phyloP scores from a whole-genome alignment of 2,888 invertebrate genomes.

The Sarcophaga caerulescens region DNA sequence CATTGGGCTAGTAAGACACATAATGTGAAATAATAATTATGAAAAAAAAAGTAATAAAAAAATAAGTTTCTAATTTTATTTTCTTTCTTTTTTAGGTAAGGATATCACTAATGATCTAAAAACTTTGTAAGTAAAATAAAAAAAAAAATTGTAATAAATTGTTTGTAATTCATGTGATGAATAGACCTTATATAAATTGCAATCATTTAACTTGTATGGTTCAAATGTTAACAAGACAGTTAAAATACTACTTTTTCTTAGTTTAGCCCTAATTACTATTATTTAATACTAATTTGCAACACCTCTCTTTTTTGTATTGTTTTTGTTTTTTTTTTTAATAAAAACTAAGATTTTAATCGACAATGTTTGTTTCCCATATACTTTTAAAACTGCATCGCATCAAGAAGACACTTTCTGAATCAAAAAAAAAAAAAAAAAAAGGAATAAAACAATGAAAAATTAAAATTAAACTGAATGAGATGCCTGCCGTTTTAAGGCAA shows the following conservation, averaged over 20 bases:
- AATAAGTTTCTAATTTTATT: background rate
- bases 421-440: background rate
- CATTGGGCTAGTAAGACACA: too few species aligned
- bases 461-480: background rate
- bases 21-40: too few species aligned
- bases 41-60: background rate
- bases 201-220: background rate
- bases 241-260: slow-evolving; percentile 21
- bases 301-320: slow-evolving; percentile 6
- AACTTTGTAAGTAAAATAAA: background rate
- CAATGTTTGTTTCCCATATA: slow-evolving; percentile 36
- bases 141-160: slow-evolving; percentile 9
- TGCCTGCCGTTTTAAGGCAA: slow-evolving; percentile 19
- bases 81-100: slow-evolving; percentile 16
- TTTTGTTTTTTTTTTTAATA: background rate
- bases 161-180: background rate
- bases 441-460: background rate
- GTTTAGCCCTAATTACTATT: slow-evolving; percentile 32
- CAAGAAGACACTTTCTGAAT: background rate
- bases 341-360: slow-evolving; percentile 35
- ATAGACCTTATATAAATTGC: background rate
- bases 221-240: slow-evolving; percentile 29
- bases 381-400: background rate
- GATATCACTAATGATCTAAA: background rate
- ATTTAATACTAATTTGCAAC: slow-evolving; percentile 52